phyloP scores from a whole-genome alignment of 2,113 vertebrate species.

The Amblyornis subalaris region DNA sequence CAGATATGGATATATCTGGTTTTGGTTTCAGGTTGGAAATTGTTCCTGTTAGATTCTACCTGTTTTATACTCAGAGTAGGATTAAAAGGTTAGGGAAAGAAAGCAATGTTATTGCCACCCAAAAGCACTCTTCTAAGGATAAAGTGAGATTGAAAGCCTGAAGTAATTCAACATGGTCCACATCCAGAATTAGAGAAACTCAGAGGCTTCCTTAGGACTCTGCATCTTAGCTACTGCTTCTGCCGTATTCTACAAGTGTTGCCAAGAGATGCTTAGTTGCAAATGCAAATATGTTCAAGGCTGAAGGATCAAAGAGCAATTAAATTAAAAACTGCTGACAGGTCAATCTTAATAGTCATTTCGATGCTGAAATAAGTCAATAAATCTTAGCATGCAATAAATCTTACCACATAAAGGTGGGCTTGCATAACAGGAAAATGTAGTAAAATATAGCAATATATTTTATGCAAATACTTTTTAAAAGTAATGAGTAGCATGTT shows the following conservation, averaged over 20 bases:
- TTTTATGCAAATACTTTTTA: slow-evolving; percentile 64
- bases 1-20: background rate
- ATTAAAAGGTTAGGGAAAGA: background rate
- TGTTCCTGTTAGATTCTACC: background rate
- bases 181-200: background rate
- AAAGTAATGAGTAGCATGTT: slow-evolving; percentile 53
- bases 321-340: slow-evolving; percentile 64
- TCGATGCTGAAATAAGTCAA: slow-evolving; percentile 60
- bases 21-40: background rate
- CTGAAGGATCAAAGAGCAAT: slow-evolving; percentile 65
- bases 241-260: background rate
- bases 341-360: slow-evolving; percentile 56
- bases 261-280: slow-evolving; percentile 59
- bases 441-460: slow-evolving; percentile 57
- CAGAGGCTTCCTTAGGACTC: background rate
- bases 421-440: slow-evolving; percentile 47
- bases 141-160: background rate
- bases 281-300: slow-evolving; percentile 59
- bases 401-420: slow-evolving; percentile 54
- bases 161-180: background rate
- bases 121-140: background rate
- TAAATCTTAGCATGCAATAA: slow-evolving; percentile 54
- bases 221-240: background rate
- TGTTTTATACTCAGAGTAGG: background rate
- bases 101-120: background rate